Evolutionary conservation across 1,140 invertebrate species (phyloP), one percentile per base, ranked within the genome.

Genomic region (Gonatopus flavifemur): DNA sequence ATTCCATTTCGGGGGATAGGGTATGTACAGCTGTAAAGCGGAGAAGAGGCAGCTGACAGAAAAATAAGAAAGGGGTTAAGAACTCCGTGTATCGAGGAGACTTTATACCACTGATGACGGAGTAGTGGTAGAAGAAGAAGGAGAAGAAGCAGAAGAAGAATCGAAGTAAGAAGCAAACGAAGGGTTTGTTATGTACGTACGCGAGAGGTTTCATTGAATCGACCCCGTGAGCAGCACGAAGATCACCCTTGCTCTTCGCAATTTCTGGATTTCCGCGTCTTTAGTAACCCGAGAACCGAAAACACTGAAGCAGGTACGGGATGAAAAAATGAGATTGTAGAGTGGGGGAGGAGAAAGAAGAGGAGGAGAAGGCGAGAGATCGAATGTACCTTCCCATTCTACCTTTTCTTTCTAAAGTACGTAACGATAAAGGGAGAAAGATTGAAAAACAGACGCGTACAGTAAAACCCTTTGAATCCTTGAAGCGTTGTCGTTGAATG

Each of bases 261-360:
- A 74, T 75, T 76, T 76, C 57, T 73, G 70, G 67, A 75, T 75
- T 76, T 75, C 72, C 74, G 70, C 62, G 72, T 76, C 74, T 77
- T 75, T 77, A 75, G 72, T 75, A 75, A 75, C 64, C 62, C 46
- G 70, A 77, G 74, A 74, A 71, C 48, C 57, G 70, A 75, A 74
- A 77, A 77, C 70, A 75, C 49, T 59, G 54, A 59, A 62, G 67
- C 71, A 75, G 72, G 71, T 74, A 66, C 63, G 37, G n/a, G n/a
- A n/a, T n/a, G n/a, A n/a, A n/a, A n/a, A n/a, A n/a, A 39, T 45
- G 30, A 47, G 42, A 21, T 31, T 20, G 15, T 33, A 9, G 25
- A 39, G 35, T 10, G 28, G 21, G 10, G 32, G 22, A 5, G 12
- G 32, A 2, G 10, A 33, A 9, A 15, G n/a, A 35, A 16, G 7